Evolutionary conservation across 2,888 invertebrate genomes (phyloP).

Genomic region (Andrena fulva): DNA sequence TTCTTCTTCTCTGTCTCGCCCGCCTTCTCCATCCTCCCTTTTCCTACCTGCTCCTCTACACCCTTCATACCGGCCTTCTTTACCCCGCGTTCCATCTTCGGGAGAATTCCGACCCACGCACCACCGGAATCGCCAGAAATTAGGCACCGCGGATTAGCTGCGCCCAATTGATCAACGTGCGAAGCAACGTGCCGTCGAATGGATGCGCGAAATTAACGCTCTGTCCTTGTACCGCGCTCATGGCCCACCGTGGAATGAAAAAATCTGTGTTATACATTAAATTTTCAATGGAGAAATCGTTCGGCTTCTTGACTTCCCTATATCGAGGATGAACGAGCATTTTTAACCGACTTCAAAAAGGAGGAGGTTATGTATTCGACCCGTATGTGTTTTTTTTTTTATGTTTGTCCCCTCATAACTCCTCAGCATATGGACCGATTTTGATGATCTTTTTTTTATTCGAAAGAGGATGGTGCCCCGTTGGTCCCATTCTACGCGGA

Average conservation of each 20-base stretch:
- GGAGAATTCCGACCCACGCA: background rate
- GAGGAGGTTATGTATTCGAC: no score
- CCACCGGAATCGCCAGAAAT: conserved; percentile 8
- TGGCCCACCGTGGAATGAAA: no score
- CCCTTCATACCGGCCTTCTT: background rate
- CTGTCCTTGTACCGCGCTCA: no score
- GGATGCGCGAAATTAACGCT: conserved; percentile 12
- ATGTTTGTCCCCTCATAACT: no score
- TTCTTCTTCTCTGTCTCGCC: conserved; percentile 40
- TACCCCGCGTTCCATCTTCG: background rate
- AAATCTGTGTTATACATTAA: no score
- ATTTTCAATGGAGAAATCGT: background rate
- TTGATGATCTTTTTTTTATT: no score
- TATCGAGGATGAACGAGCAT: no score
- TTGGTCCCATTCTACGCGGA: no score
- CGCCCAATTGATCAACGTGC: conserved; percentile 42
- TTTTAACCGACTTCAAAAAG: background rate
- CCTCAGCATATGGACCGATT: no score
- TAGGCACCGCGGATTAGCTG: conserved; percentile 36
- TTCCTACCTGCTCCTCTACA: background rate
- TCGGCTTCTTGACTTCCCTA: no score
- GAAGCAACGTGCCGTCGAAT: conserved; percentile 32
- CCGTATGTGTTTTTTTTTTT: no score
- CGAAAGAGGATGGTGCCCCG: no score
- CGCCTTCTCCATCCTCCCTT: background rate